Evolutionary conservation across 2,888 invertebrate species (phyloP), one percentile per base, ranked within the genome.

Genomic region (Harpagoxenus sublaevis): DNA sequence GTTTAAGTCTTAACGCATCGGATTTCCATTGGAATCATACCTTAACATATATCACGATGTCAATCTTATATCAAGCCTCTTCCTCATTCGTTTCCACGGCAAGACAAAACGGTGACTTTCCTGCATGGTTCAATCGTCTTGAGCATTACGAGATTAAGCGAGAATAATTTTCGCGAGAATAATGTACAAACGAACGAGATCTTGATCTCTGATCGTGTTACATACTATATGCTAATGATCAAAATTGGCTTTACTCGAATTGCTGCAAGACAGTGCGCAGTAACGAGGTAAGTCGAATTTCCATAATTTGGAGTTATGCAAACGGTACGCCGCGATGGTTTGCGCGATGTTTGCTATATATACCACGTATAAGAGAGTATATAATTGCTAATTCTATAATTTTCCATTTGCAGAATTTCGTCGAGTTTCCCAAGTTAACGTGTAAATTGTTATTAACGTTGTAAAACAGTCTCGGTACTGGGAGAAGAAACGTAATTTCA

Each of bases 251-350:
- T 66, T 66, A 55, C 42, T 42, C 31, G 66, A 78, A 78, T 78
- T 78, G 78, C 55, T 45, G 68, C 45, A 18, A 31, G 57, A 55
- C 57, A 63, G 51, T 63, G 51, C 28, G 23, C 63, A 51, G n/a
- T 75, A 78, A 78, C 78, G 53, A 78, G 55, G 10, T 66, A 66
- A 68, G 68, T 42, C 35, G 3, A 68, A 78, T 66, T 55, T 78
- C 57, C 68, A 68, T 68, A 78, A 78, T 78, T 78, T 42, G n/a
- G 55, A 78, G 66, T 78, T 78, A 78, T 78, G 57, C 78, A 68
- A 78, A 78, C 31, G 28, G 55, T 55, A 65, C 39, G 55, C 12
- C 28, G n/a, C 45, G 55, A 78, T 31, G 8, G 31, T 15, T 55
- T 55, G 45, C 75, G 39, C 55, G 45, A 57, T 78, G 31, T 45